Conservation (phyloP, 2,797 vertebrate species). For the Synanceia verrucosa region DNA sequence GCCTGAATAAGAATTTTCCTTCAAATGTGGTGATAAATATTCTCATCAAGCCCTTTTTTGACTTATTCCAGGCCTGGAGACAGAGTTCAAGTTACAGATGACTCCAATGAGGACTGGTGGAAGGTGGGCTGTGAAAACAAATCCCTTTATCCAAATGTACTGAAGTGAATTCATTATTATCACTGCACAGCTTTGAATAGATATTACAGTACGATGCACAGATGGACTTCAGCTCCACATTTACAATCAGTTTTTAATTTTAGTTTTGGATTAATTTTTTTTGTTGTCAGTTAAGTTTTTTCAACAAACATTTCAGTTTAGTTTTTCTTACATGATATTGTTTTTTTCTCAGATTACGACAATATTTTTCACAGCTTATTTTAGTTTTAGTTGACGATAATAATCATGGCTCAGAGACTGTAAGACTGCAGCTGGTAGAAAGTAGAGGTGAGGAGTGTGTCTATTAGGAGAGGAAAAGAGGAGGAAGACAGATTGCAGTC, state of each 20-base stretch:
- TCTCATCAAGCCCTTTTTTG: not conserved
- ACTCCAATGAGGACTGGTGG: constrained; percentile 95
- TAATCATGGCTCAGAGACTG: not conserved
- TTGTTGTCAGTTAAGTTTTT: not conserved
- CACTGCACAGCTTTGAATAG: constrained; percentile 17
- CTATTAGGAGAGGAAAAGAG: constrained; percentile 21
- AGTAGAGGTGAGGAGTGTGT: too few relatives aligned
- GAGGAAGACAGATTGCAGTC: constrained; percentile 47
- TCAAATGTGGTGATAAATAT: not conserved
- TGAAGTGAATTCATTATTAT: constrained; percentile 11
- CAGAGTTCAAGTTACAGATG: constrained; percentile 89
- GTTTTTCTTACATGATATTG: fast-evolving
- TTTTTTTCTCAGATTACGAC: not conserved
- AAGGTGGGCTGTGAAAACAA: constrained; percentile 79
- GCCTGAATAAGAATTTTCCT: too few relatives aligned
- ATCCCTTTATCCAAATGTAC: not conserved
- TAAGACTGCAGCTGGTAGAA: constrained; percentile 10
- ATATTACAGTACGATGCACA: not conserved
- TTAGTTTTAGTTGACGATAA: not conserved
- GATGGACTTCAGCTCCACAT: not conserved
- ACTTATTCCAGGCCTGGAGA: constrained; percentile 85
- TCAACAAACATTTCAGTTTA: not conserved
- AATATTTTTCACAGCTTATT: not conserved
- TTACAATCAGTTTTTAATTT: not conserved
- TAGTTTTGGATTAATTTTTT: not conserved